Percentiles rank a stretch among this genome's conserved stretches.
Conservation (phyloP, 1,140 invertebrate species). For the Lucilia cuprina region DNA sequence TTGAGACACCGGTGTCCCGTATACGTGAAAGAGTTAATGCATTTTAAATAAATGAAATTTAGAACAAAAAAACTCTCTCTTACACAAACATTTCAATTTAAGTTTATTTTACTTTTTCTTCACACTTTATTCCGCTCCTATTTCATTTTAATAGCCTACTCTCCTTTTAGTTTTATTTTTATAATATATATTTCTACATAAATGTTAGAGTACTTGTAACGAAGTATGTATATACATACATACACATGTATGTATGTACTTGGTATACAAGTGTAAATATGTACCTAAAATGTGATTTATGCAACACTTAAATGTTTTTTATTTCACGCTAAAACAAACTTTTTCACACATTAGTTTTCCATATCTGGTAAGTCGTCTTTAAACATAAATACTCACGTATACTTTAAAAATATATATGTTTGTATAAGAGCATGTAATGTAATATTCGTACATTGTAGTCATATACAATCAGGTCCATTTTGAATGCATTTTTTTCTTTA, state of each 20-base stretch:
- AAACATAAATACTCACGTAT: neutral
- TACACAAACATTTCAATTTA: neutral
- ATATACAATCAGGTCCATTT: conserved; percentile 29
- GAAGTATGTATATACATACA: neutral
- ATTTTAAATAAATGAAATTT: neutral
- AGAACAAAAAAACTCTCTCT: neutral
- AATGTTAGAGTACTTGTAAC: no score
- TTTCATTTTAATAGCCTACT: conserved; percentile 10
- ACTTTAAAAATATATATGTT: neutral
- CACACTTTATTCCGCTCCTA: neutral
- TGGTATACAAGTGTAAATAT: no score
- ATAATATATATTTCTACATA: neutral
- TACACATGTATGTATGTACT: neutral
- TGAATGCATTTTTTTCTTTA: neutral
- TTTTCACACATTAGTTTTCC: conserved; percentile 26
- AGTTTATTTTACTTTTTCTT: neutral
- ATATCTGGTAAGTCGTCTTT: neutral
- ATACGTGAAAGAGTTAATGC: no score
- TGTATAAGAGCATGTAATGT: neutral
- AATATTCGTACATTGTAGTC: neutral
- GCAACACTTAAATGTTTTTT: conserved; percentile 28
- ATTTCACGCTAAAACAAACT: conserved; percentile 21
- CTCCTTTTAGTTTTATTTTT: neutral
- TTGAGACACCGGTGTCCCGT: no score
- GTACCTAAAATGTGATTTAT: conserved; percentile 30